A percentile compares a stretch with the other conserved stretches of the same genome.
phyloP scores from a whole-genome alignment of 1,140 invertebrate genomes.

The Saccostrea cuccullata region DNA sequence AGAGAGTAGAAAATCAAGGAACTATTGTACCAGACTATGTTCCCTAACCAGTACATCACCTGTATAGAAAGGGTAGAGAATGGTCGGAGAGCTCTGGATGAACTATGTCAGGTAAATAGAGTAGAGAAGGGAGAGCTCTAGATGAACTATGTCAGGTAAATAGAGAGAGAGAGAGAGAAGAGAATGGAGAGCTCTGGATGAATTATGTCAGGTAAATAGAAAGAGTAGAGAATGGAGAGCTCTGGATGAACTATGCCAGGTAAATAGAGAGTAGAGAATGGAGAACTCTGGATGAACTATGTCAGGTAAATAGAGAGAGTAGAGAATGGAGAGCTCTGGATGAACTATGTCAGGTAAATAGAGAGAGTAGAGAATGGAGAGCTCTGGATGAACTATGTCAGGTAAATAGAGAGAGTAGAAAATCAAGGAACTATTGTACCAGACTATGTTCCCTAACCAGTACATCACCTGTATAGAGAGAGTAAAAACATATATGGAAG shows the following conservation, averaged over 20 bases:
- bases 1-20: constrained; percentile 53
- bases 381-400: too few species aligned
- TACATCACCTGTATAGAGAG: constrained; percentile 51
- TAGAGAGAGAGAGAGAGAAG: not conserved
- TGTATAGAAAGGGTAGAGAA: constrained; percentile 56
- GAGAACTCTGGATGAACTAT: constrained; percentile 59
- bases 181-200: too few species aligned
- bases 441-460: constrained; percentile 44
- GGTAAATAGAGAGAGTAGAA: too few species aligned
- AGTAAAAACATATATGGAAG: too few species aligned
- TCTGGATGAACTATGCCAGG: too few species aligned
- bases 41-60: constrained; percentile 35
- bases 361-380: constrained; percentile 54
- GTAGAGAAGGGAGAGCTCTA: too few species aligned
- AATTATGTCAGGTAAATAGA: too few species aligned
- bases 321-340: too few species aligned
- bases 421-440: constrained; percentile 50
- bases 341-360: too few species aligned
- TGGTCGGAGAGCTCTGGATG: constrained; percentile 58
- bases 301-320: constrained; percentile 46
- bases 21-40: constrained; percentile 50
- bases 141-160: constrained; percentile 53
- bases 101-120: constrained; percentile 54
- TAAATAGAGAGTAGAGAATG: constrained; percentile 58
- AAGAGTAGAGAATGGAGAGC: too few species aligned